These are phyloP conservation scores for Gobiocypris rarus DNA, from an alignment of 2,113 vertebrate species.

Conservation along the genomic window DNA sequence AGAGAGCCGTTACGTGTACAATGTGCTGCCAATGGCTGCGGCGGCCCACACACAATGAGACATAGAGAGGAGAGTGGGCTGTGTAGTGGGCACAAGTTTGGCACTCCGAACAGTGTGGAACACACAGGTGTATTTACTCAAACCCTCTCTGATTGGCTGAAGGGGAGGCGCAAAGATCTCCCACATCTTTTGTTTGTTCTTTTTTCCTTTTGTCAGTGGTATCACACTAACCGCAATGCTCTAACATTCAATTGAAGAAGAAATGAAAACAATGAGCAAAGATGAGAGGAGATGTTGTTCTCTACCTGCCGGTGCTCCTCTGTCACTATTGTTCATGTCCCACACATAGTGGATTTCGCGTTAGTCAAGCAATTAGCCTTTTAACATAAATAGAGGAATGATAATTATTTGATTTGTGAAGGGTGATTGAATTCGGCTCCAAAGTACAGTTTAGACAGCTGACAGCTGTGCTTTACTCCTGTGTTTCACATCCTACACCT, in stretches of 20 bases:
- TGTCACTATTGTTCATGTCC: constrained; percentile 19
- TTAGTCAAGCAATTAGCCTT: constrained; percentile 42
- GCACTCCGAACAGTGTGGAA: constrained; percentile 2
- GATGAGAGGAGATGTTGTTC: constrained; percentile 19
- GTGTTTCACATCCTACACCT: constrained; percentile 13
- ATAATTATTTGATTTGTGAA: constrained; percentile 39
- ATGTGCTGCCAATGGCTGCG: constrained; percentile 33
- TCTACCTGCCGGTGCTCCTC: constrained; percentile 3
- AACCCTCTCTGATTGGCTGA: constrained; percentile 29
- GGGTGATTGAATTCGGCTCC: constrained; percentile 9
- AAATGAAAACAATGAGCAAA: not conserved
- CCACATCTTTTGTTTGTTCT: not conserved
- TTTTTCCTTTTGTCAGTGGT: not conserved
- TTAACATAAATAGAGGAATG: constrained; percentile 15
- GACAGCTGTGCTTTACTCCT: not conserved
- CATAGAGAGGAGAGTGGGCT: constrained; percentile 26
- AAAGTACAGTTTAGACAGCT: constrained; percentile 11
- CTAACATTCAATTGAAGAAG: not conserved
- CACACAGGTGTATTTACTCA: constrained; percentile 22
- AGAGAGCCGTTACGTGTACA: constrained; percentile 35
- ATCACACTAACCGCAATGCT: not conserved
- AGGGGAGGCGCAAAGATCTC: constrained; percentile 21
- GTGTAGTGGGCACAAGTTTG: constrained; percentile 42
- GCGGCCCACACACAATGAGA: constrained; percentile 39
- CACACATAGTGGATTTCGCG: not conserved